Evolutionary conservation across 2,888 invertebrate genomes (phyloP), one percentile per base, ranked within the genome.

Genomic region (Mesoligia furuncula): DNA sequence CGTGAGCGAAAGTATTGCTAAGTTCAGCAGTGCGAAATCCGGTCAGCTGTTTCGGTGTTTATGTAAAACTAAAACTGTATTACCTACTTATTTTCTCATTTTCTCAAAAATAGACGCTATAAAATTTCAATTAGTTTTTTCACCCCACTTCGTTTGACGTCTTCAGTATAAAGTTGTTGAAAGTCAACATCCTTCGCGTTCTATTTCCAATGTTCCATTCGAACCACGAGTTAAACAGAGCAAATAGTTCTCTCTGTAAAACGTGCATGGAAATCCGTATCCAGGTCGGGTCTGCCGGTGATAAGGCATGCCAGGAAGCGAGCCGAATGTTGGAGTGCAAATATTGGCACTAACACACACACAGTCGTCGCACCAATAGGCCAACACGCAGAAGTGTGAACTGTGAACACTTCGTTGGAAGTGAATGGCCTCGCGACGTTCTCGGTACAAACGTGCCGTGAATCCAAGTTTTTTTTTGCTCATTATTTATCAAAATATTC

Each of bases 401-500:
- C 84, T 79, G 85, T 81, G 81, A 77, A 85, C 84, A 82, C 83
- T 82, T 81, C 81, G 83, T 87, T 91, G 93, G 94, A 94, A 94
- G 94, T 93, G 93, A 93, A 91, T 88, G 95, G 93, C 95, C 95
- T 95, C 94, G 94, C 80, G 71, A 76, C 90, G 93, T 93, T 95
- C 94, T 95, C 93, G 92, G 93, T 93, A 92, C 85, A 91, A 87
- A 90, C 93, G 95, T 94, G 94, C 85, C 59, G 75, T 88, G 95
- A 95, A 94, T 95, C 90, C 88, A 91, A 81, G 51, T 66, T 68
- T 75, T 71, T 78, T 69, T 75, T 24, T 45, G 45, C 45, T 59
- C 27, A 59, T 69, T 39, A 61, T 71, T 65, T 36, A 11, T 7
- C 17, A 45, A 57, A 31, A 66, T 71, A 57, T 62, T 76, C 42